Base-by-base conservation (phyloP, 2,797 vertebrate species). In the Danio choprae region DNA sequence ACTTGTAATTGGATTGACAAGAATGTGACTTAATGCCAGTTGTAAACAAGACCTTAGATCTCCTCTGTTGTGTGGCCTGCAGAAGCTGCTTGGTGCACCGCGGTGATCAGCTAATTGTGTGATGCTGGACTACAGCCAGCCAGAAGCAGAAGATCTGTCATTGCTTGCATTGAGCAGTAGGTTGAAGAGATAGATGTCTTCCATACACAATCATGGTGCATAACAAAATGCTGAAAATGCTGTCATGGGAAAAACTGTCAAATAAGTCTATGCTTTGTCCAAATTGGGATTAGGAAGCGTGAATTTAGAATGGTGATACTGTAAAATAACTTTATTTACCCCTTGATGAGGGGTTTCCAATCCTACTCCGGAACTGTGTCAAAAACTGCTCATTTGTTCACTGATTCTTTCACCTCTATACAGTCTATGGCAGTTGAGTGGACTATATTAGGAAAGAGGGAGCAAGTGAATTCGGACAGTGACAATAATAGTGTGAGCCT, bases 131-230 rank as follows among this genome's bases (percentile, higher is more conserved):
- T 55, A 9, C 41, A 62, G 79, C 79, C 84, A 87, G 62, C 62
- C 40, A 36, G 40, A 79, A 44, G 70, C 64, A 81, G 84, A 75
- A 77, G 67, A 77, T 29, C 29, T 83, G 77, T 77, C 82, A 84
- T 85, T 77, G 81, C 38, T 41, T 76, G 38, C 74, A 48, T 56
- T 81, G 65, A 72, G 51, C 59, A 50, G 22, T 60, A 62, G 50
- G 60, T 70, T 72, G 55, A 48, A 36, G 65, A 64, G 65, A 58
- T 65, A 51, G 13, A 63, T 70, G 43, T 67, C 53, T 40, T 81
- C 59, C 74, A 71, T 48, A 69, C 62, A 74, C 82, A 56, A 73
- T 18, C 48, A 46, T 73, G 71, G 83, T 85, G 68, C 65, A 62
- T 85, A 83, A 83, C 74, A 41, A 50, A 7, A 74, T 67, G 68